Evolutionary conservation across 2,113 vertebrate species (phyloP).

Genomic region (Prietella phreatophila): DNA sequence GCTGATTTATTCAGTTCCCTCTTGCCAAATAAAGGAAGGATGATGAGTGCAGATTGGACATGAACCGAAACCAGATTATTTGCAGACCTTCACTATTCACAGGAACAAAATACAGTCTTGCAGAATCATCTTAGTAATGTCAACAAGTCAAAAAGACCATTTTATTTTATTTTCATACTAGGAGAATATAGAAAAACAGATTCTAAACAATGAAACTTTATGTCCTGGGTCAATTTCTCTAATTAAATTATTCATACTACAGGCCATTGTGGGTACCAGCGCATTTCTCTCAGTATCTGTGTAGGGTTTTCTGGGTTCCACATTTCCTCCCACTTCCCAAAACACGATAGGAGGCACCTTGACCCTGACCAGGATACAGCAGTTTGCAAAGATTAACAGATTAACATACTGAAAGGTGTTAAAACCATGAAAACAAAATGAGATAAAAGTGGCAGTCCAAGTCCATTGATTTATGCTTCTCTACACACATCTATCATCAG

Average conservation of each 20-base stretch:
- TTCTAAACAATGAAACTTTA: not conserved
- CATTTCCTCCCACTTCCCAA: not conserved
- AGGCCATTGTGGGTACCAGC: not conserved
- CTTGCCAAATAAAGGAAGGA: slow-evolving; percentile 44
- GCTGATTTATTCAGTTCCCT: slow-evolving; percentile 33
- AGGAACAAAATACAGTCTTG: not conserved
- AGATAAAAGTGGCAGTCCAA: not conserved
- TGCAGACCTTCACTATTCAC: not conserved
- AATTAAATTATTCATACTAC: not conserved
- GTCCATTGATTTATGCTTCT: not conserved
- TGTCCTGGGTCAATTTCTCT: not conserved
- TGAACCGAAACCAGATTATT: slow-evolving; percentile 1
- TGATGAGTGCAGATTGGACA: slow-evolving; percentile 3
- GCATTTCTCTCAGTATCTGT: not conserved
- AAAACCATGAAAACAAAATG: not conserved
- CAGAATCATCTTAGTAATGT: not conserved
- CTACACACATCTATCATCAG: not conserved
- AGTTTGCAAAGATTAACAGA: not conserved
- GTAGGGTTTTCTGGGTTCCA: not conserved
- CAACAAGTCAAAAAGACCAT: not conserved
- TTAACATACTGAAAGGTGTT: not conserved
- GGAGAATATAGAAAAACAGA: not conserved
- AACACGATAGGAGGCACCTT: not conserved
- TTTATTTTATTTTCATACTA: not conserved
- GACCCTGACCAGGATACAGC: not conserved